These are phyloP conservation scores for Eolophus roseicapilla DNA, from an alignment of 2,113 vertebrate species.

Conservation along the genomic window DNA sequence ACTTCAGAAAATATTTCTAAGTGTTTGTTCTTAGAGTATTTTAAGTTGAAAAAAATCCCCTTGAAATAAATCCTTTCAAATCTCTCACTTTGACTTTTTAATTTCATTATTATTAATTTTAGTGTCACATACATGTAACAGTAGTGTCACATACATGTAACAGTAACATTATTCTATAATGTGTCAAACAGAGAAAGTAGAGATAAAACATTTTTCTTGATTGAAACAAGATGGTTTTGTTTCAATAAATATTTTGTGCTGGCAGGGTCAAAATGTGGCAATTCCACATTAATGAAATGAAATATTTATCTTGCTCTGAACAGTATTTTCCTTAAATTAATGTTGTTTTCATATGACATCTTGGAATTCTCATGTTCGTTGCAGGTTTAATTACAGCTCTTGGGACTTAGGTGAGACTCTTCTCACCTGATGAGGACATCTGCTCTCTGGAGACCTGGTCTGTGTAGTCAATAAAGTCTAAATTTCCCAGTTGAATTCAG, in stretches of 20 bases:
- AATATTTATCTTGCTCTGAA: constrained; percentile 7
- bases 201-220: constrained; percentile 17
- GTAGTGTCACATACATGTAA: neutral
- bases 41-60: neutral
- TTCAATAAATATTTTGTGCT: neutral
- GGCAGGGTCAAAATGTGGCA: constrained; percentile 31
- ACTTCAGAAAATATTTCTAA: neutral
- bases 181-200: constrained; percentile 19
- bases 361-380: neutral
- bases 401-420: neutral
- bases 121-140: neutral
- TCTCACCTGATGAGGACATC: neutral
- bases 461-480: neutral
- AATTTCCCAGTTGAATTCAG: neutral
- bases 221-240: constrained; percentile 32
- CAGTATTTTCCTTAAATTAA: neutral
- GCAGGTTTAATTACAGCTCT: neutral
- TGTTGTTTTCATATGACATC: neutral
- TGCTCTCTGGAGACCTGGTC: neutral
- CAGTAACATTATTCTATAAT: neutral
- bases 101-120: neutral
- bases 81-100: neutral
- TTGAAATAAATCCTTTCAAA: neutral
- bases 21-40: neutral
- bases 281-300: constrained; percentile 17